Base-by-base conservation (phyloP, 92 coral and sea anemone species). In the Parazoanthus atlanticus region DNA sequence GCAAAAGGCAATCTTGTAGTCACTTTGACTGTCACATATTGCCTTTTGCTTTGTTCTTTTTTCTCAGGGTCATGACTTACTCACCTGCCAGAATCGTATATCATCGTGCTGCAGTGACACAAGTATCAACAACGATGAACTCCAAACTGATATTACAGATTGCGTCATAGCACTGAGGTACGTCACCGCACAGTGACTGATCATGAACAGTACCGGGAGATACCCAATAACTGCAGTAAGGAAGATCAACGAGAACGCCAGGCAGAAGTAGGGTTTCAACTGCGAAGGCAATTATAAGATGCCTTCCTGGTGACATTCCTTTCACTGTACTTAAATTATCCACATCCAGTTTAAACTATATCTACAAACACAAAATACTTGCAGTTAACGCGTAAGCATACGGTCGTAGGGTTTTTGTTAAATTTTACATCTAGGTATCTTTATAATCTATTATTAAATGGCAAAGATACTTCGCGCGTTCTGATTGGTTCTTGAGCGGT, bases 41-140 rank as follows among this genome's bases (percentile, higher is more conserved):
- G n/a, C n/a, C n/a, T n/a, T n/a, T n/a, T n/a, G n/a, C n/a, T n/a
- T n/a, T n/a, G n/a, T n/a, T n/a, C n/a, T n/a, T n/a, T n/a, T n/a
- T n/a, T n/a, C n/a, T n/a, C n/a, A n/a, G n/a, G n/a, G n/a, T n/a
- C 32, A 4, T 69, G 49, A 6, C 5, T 1, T 49, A 2, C 92
- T 38, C 82, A 95, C 98, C 94, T 95, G 98, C 93, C 95, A 93
- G 6, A 52, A 11, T 77, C 86, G 88, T 23, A 88, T n/a, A 8
- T 90, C 58, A 61, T 92, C 80, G 12, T 90, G 54, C 73, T 95
- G 98, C 13, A 95, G 84, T 28, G 98, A 88, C 36, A 89, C 78
- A 30, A 92, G 89, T 38, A 93, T 86, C 13, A 77, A 69, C 67
- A 95, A 72, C 17, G 91, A 90, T 28, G 93, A 86, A 34, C 86